Evolutionary conservation across 35 echinoderm and acorn worm genomes (phyloP), one percentile per base, ranked within the genome.

Genomic region (Diadema setosum): DNA sequence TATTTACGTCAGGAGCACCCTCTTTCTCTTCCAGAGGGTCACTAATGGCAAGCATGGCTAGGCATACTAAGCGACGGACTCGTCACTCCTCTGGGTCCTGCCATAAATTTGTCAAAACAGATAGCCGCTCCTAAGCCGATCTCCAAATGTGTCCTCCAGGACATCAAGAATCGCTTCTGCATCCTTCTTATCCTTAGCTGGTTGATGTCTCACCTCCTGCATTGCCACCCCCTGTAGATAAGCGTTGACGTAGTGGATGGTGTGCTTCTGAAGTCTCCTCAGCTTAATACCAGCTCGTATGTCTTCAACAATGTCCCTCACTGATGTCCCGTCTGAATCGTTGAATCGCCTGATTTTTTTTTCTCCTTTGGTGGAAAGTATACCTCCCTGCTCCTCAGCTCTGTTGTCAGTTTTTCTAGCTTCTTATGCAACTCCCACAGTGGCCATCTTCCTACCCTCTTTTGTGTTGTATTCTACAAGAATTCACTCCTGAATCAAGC

Each of bases 291-390:
- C 83, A 43, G 65, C 83, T 34, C 20, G 34, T 9, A 86, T 67
- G 46, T 86, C 82, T 15, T 83, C 88, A 40, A 73, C 58, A 58
- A 90, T 73, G 20, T 42, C 17, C 7, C 15, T 32, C 2, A 90
- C 81, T 26, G 17, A 27, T 34, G 42, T 33, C 6, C 58, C 65
- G 16, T 90, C 23, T n/a, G 43, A 25, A 9, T 81, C 88, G 11
- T 52, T 45, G 44, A 90, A 90, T 4, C 21, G 21, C 32, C 39
- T 2, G 15, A 90, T 18, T 63, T n/a, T n/a, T n/a, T n/a, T n/a
- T n/a, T n/a, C 46, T 90, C 30, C 65, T 87, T 87, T 1, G 90
- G 80, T 1, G 82, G 88, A 31, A 90, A 20, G 31, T 90, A 90
- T 5, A 84, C 81, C 36, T 37, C 24, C 16, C 40, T n/a, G 33